phyloP scores from a whole-genome alignment of 2,113 vertebrate genomes.

The Gymnobelideus leadbeateri region DNA sequence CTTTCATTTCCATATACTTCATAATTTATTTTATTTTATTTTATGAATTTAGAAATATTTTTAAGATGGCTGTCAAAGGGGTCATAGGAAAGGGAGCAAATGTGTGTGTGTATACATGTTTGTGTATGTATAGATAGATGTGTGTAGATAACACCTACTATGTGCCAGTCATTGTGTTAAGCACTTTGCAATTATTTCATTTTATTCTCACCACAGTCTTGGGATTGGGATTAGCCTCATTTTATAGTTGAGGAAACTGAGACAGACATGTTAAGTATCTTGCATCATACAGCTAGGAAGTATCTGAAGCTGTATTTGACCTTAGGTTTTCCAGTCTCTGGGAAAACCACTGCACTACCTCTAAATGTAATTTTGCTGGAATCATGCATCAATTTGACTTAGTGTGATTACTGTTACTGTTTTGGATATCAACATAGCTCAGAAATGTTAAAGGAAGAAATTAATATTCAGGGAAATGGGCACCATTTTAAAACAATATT shows the following conservation, averaged over 20 bases:
- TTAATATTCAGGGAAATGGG: not conserved
- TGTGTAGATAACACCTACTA: not conserved
- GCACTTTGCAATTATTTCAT: not conserved
- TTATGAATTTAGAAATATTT: not conserved
- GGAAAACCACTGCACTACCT: not conserved
- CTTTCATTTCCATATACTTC: not conserved
- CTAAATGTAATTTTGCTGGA: not conserved
- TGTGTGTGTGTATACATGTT: not conserved
- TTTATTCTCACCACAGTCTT: not conserved
- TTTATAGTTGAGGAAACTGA: not conserved
- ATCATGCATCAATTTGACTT: not conserved
- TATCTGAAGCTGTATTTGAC: not conserved
- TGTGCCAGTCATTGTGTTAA: not conserved
- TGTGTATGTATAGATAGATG: no score
- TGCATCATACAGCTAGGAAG: not conserved
- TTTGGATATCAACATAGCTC: not conserved
- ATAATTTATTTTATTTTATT: not conserved
- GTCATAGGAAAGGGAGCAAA: not conserved
- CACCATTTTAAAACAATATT: not conserved
- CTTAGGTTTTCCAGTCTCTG: not conserved
- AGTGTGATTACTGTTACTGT: not conserved
- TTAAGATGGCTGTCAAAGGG: not conserved
- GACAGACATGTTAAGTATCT: not conserved
- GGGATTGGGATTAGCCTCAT: not conserved
- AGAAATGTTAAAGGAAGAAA: not conserved